A percentile compares a stretch with the other conserved stretches of the same genome.
Evolutionary conservation across 2,888 invertebrate species (phyloP).

Genomic region (Omphaloscelis lunosa): DNA sequence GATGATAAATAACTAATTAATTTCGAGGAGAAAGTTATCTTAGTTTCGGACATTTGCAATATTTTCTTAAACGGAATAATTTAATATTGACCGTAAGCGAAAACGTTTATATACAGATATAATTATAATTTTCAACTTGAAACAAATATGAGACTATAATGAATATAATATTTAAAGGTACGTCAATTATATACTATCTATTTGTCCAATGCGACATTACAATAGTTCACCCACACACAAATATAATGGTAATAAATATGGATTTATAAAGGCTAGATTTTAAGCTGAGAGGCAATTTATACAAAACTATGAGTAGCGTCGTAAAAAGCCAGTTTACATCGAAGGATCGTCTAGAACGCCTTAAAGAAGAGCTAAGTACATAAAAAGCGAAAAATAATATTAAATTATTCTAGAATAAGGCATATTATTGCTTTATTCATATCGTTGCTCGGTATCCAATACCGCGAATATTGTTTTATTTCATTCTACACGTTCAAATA

Average conservation of each 20-base stretch:
- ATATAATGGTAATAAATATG: conserved; percentile 69
- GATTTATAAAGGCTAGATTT: conserved; percentile 66
- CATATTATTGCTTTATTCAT: conserved; percentile 50
- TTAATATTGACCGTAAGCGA: conserved; percentile 74
- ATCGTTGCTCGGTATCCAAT: no score
- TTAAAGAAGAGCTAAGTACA: conserved; percentile 50
- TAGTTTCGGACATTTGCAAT: conserved; percentile 83
- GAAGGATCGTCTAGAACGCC: conserved; percentile 31
- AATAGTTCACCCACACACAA: conserved; percentile 76
- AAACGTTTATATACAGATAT: conserved; percentile 83
- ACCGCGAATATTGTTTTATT: no score
- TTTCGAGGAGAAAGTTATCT: conserved; percentile 78
- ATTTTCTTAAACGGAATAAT: conserved; percentile 77
- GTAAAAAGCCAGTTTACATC: conserved; percentile 56
- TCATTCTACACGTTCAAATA: no score
- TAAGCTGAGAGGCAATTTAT: conserved; percentile 70
- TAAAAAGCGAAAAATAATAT: conserved; percentile 44
- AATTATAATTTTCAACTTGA: conserved; percentile 72
- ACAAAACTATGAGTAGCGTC: conserved; percentile 57
- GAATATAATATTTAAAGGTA: conserved; percentile 79
- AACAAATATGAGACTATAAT: conserved; percentile 74
- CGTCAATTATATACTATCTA: conserved; percentile 77
- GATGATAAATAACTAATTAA: conserved; percentile 85
- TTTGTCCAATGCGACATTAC: conserved; percentile 76
- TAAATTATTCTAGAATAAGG: conserved; percentile 34